phyloP scores from a whole-genome alignment of 2,797 vertebrate genomes.

The Oreochromis grahami region DNA sequence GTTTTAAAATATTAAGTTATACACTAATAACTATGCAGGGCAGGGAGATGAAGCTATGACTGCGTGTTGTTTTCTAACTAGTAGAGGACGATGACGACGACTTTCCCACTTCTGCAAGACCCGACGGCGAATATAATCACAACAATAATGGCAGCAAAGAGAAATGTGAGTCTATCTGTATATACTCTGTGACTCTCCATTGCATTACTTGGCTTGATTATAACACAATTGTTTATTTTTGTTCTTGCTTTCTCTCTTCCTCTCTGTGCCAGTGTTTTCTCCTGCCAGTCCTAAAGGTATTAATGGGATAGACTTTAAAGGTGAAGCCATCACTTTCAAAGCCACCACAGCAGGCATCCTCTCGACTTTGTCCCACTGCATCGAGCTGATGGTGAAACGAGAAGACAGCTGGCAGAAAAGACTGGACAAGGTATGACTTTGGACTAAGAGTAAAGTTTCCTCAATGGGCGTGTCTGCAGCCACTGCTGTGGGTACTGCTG shows the following conservation, averaged over 20 bases:
- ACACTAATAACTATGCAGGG: not conserved
- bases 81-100: slow-evolving; percentile 95
- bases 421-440: slow-evolving; percentile 86
- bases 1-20: not conserved
- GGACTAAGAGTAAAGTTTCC: not conserved
- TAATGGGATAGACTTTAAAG: slow-evolving; percentile 96
- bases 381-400: slow-evolving; percentile 94
- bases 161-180: slow-evolving; percentile 81
- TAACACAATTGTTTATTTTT: not conserved
- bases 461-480: not conserved
- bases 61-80: slow-evolving; percentile 43
- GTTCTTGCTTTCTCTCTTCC: not conserved
- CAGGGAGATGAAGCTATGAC: not conserved
- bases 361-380: slow-evolving; percentile 94
- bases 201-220: not conserved
- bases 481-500: not conserved
- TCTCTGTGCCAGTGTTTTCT: slow-evolving; percentile 74
- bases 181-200: not conserved
- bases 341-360: slow-evolving; percentile 96
- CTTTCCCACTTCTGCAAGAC: slow-evolving; percentile 80
- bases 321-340: slow-evolving; percentile 98
- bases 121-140: slow-evolving; percentile 87
- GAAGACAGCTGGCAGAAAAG: slow-evolving; percentile 97
- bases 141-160: slow-evolving; percentile 92
- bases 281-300: slow-evolving; percentile 85